Conservation (phyloP, 2,888 invertebrate species). For the Hedychridium roseum region DNA sequence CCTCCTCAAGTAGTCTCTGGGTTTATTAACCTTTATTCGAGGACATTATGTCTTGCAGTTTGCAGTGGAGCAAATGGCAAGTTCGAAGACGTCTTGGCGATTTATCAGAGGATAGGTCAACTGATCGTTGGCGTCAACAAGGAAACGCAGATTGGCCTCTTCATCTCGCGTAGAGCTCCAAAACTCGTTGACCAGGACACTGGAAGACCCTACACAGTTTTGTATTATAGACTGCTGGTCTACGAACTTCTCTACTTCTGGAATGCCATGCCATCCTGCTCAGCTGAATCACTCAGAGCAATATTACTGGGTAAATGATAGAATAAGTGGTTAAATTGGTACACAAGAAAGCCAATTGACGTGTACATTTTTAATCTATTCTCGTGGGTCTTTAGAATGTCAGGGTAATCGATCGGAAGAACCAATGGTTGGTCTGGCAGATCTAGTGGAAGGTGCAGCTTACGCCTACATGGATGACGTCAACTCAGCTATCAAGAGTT, state of each 20-base stretch:
- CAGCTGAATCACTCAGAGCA: slow-evolving; percentile 51
- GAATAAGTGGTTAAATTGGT: too few species aligned
- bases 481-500: slow-evolving; percentile 44
- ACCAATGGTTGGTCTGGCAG: slow-evolving; percentile 68
- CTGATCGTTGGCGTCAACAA: slow-evolving; percentile 48
- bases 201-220: slow-evolving; percentile 36
- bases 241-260: slow-evolving; percentile 75
- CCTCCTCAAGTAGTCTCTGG: too few species aligned
- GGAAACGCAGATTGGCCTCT: slow-evolving; percentile 56
- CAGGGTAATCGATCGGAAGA: slow-evolving; percentile 55
- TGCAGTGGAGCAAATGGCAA: slow-evolving; percentile 65
- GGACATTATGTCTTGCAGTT: slow-evolving; percentile 53
- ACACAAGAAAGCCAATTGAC: too few species aligned
- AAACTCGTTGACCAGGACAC: slow-evolving; percentile 48
- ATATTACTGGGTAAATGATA: slow-evolving; percentile 63
- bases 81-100: slow-evolving; percentile 54
- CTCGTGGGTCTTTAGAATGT: slow-evolving; percentile 50
- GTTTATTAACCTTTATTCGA: not conserved
- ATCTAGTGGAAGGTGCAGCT: slow-evolving; percentile 67
- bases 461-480: slow-evolving; percentile 62
- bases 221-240: slow-evolving; percentile 69
- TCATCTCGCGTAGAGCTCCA: slow-evolving; percentile 52
- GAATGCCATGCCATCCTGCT: slow-evolving; percentile 72
- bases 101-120: slow-evolving; percentile 59
- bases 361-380: too few species aligned